Base-by-base conservation (phyloP, 2,113 vertebrate genomes). In the Pluvianellus socialis region DNA sequence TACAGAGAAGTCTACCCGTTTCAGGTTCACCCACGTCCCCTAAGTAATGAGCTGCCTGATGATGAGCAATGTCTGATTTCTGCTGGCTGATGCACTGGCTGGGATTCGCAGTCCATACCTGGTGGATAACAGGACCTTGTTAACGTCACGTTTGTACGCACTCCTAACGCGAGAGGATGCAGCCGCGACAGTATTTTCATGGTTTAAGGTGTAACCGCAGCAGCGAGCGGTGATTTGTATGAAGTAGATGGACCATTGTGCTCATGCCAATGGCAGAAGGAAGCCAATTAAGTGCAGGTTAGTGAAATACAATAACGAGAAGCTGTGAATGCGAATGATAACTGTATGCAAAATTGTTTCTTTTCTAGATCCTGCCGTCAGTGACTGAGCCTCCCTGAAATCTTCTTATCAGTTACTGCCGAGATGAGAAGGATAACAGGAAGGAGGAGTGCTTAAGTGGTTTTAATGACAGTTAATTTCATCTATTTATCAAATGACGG, bases 321-420 rank as follows among this genome's bases (percentile, higher is more conserved):
- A 92, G 33, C 70, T 89, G 90, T 92, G 80, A 66, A 56, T 90
- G 58, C 2, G 7, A 90, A 81, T 77, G 76, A 67, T 94, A 96
- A 96, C 94, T 91, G 33, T 95, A 32, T 94, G 75, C 26, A 94
- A 95, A 96, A 80, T 84, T 93, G 77, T 94, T 95, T 97, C 79
- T 90, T 86, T 95, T 96, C 92, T 96, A 98, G 96, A 96, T 97
- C 90, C 96, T 95, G 71, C 88, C 45, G 6, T 93, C 59, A 33
- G 10, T 83, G 90, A 94, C 83, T 95, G 94, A 93, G 27, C 83
- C 72, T 97, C 79, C 74, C 94, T 92, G 94, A 88, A 94, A 77
- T 92, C 91, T 80, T 52, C 93, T 92, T 94, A 95, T 50, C 89
- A 72, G 82, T 96, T 97, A 68, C 94, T 75, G 49, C 92, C 23